Evolutionary conservation across 2,888 invertebrate species (phyloP), one percentile per base, ranked within the genome.

Genomic region (Drosophila paracracens): DNA sequence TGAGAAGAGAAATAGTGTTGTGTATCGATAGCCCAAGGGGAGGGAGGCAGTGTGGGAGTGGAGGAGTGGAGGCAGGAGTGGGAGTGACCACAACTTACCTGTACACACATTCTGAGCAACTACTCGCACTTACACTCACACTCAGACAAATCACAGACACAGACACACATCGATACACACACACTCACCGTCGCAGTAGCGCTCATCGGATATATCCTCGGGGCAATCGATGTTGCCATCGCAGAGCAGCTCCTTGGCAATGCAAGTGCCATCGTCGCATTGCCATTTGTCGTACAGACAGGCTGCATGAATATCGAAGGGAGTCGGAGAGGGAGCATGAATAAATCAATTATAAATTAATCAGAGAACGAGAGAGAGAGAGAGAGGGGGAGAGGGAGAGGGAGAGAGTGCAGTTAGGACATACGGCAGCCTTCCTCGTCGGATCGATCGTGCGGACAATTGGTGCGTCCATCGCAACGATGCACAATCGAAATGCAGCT

Each of bases 261-360:
- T 95, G 92, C 96, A 96, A 88, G 93, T 94, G 70, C 96, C 96
- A 90, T 95, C 94, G 90, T 96, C 95, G 93, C 98, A 98, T 88
- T 95, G 95, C 95, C 96, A 96, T 92, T 96, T 94, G 90, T 95
- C 94, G 79, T 94, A 93, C 88, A 94, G 93, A 95, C 96, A 96
- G 93, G 95, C 96, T 96, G 93, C 69, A 62, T 81, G 74, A 73
- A 35, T 52, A 35, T 52, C 36, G 54, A 33, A 25, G 29, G n/a
- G 11, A 7, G 0, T 18, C 51, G 64, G 51, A 59, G 4, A 36
- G 16, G 33, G 25, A 21, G 10, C 4, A 16, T 25, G 25, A 25
- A 27, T 18, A 48, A 43, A 27, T 25, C 25, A 16, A 46, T 46
- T 46, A 46, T 16, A 46, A 46, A 25, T 46, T 25, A 8, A 10